These are phyloP conservation scores for Seriola rivoliana DNA, from an alignment of 2,113 vertebrate species.

Conservation along the genomic window DNA sequence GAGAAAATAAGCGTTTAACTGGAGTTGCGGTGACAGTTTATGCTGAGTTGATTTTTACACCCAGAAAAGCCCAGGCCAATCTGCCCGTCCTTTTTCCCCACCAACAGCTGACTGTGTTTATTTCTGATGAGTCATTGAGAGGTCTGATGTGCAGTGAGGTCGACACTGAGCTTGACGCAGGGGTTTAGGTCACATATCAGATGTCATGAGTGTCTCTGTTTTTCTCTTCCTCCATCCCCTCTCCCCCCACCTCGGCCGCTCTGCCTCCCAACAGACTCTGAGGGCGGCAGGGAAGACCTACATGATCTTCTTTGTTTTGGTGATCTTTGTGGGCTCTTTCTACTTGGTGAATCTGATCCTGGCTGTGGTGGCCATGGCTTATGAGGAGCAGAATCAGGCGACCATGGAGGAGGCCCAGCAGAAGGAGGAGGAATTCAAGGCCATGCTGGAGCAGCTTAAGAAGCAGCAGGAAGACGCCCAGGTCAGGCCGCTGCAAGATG, in stretches of 20 bases:
- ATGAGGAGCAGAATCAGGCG: slow-evolving; percentile 99
- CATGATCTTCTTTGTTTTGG: slow-evolving; percentile 99
- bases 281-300: slow-evolving; percentile 98
- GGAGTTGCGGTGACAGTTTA: background rate
- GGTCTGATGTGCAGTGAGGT: slow-evolving; percentile 1
- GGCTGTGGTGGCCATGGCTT: slow-evolving; percentile 99
- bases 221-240: background rate
- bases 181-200: slow-evolving; percentile 16
- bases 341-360: slow-evolving; percentile 98
- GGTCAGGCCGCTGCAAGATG: slow-evolving; percentile 76
- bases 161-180: slow-evolving; percentile 1
- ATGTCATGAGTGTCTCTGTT: slow-evolving; percentile 29
- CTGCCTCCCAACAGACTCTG: slow-evolving; percentile 86
- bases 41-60: slow-evolving; percentile 12
- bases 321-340: slow-evolving; percentile 99
- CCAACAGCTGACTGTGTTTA: background rate
- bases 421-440: slow-evolving; percentile 97
- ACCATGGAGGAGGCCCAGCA: slow-evolving; percentile 95
- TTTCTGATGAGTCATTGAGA: slow-evolving; percentile 57
- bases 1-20: background rate
- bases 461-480: slow-evolving; percentile 97
- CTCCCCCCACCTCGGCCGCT: background rate
- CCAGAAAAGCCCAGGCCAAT: slow-evolving; percentile 17
- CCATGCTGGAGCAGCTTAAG: slow-evolving; percentile 97
- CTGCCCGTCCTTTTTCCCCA: background rate